Conservation (phyloP, 2,113 vertebrate species). For the Cryptotis parvus region DNA sequence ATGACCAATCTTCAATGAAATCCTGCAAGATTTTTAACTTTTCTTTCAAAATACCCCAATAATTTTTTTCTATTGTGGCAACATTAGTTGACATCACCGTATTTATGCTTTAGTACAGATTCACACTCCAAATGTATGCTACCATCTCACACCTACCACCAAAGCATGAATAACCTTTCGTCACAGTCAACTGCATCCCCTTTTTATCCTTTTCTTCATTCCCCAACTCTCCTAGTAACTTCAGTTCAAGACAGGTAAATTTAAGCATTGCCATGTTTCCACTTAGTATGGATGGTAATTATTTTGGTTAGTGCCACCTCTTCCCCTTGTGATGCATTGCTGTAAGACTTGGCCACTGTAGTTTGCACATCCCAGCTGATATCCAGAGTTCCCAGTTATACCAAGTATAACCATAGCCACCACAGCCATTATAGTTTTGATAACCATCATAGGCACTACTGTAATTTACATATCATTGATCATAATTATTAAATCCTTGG, state of each 20-base stretch:
- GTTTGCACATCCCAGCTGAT: slow-evolving; percentile 93
- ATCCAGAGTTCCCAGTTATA: slow-evolving; percentile 94
- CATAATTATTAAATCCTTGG: slow-evolving; percentile 93
- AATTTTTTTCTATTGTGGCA: too few relatives aligned
- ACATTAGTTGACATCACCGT: too few relatives aligned
- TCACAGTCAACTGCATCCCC: too few relatives aligned
- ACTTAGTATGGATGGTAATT: slow-evolving; percentile 95
- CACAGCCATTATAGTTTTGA: slow-evolving; percentile 93
- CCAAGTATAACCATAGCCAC: slow-evolving; percentile 94
- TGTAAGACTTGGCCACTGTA: slow-evolving; percentile 94
- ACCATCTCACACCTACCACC: too few relatives aligned
- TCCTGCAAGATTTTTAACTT: slow-evolving; percentile 80
- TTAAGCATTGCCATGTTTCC: slow-evolving; percentile 81
- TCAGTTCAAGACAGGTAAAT: slow-evolving; percentile 69
- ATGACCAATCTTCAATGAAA: slow-evolving; percentile 85
- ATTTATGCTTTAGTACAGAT: too few relatives aligned
- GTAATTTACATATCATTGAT: slow-evolving; percentile 94
- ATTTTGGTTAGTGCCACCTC: slow-evolving; percentile 95
- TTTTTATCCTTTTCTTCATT: too few relatives aligned
- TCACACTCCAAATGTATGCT: too few relatives aligned
- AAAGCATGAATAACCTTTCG: too few relatives aligned
- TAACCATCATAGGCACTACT: slow-evolving; percentile 92
- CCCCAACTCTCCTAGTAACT: too few relatives aligned
- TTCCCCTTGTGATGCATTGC: slow-evolving; percentile 90
- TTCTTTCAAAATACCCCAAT: too few relatives aligned